Conservation (phyloP, 2,888 invertebrate species). For the Piscicola geometra region DNA sequence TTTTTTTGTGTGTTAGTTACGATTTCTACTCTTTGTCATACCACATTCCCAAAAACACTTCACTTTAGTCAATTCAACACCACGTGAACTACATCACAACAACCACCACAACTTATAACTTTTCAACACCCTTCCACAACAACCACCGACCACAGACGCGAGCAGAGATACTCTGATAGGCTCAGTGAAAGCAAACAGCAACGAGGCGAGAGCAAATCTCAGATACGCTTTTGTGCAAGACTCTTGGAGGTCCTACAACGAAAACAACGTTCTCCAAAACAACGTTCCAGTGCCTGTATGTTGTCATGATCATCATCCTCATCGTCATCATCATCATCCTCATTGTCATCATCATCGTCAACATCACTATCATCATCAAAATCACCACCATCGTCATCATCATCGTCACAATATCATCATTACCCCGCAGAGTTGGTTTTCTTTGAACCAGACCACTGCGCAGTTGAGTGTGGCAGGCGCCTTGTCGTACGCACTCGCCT, state of each 20-base stretch:
- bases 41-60: too few species aligned
- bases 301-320: neutral
- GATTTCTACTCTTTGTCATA: too few species aligned
- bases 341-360: neutral
- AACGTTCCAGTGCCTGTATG: neutral
- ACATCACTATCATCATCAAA: neutral
- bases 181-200: constrained; percentile 56
- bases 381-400: neutral
- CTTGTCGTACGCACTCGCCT: neutral
- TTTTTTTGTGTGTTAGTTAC: neutral
- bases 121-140: too few species aligned
- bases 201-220: constrained; percentile 34
- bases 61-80: too few species aligned
- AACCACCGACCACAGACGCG: constrained; percentile 25
- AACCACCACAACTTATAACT: too few species aligned
- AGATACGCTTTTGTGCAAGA: constrained; percentile 36
- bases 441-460: neutral
- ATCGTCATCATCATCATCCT: neutral
- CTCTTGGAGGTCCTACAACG: constrained; percentile 68
- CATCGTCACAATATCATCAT: neutral
- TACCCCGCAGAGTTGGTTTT: constrained; percentile 13
- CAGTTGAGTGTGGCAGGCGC: neutral
- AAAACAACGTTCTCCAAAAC: constrained; percentile 65
- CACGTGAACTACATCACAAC: too few species aligned
- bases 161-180: constrained; percentile 33